A percentile compares a stretch with the other conserved stretches of the same genome.
These are phyloP conservation scores for Cyclargus thomasi DNA, from an alignment of 1,140 invertebrate genomes.

Conservation along the genomic window DNA sequence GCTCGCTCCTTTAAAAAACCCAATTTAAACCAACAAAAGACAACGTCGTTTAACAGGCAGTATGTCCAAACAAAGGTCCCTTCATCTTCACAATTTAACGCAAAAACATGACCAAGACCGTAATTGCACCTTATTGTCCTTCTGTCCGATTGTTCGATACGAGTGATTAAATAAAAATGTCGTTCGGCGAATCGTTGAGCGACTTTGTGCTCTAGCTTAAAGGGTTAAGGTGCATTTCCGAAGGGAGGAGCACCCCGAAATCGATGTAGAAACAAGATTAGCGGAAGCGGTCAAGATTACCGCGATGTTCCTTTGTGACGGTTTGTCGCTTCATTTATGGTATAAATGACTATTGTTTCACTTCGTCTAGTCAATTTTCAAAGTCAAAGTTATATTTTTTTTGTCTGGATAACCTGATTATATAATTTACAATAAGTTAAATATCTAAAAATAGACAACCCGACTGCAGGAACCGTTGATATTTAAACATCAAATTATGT, in stretches of 20 bases:
- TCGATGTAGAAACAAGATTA: constrained; percentile 38
- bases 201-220: constrained; percentile 17
- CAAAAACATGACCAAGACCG: constrained; percentile 32
- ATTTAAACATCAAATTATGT: no score
- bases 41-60: no score
- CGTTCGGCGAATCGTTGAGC: constrained; percentile 22
- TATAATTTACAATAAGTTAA: no score
- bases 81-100: not conserved
- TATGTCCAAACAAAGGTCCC: constrained; percentile 9
- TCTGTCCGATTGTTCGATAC: constrained; percentile 42
- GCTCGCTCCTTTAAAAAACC: no score
- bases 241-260: not conserved
- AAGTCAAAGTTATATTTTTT: no score
- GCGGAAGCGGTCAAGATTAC: constrained; percentile 42
- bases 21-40: no score
- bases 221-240: no score
- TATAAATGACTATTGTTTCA: no score
- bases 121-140: constrained; percentile 49
- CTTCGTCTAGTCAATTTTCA: no score
- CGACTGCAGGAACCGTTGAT: no score
- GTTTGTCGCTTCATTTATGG: constrained; percentile 1
- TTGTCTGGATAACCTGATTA: no score
- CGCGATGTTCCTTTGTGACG: not conserved
- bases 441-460: no score
- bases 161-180: constrained; percentile 46